These are phyloP conservation scores for Neuroterus valhalla DNA, from an alignment of 1,140 invertebrate genomes.

Conservation along the genomic window DNA sequence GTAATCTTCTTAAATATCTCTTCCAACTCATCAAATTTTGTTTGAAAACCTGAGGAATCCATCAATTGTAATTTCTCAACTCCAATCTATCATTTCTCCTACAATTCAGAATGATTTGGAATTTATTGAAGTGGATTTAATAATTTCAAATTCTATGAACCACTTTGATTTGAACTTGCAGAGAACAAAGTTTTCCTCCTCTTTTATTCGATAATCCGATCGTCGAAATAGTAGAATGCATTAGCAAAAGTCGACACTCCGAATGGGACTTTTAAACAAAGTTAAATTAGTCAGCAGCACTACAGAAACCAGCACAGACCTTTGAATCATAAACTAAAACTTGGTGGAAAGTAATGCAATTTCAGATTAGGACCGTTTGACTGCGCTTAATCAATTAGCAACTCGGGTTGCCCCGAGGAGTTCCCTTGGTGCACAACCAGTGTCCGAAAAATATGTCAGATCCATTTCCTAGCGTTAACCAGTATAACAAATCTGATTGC, in stretches of 20 bases:
- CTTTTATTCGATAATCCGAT: constrained; percentile 17
- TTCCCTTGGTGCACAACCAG: constrained; percentile 13
- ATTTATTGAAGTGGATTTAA: neutral
- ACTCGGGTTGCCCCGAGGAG: constrained; percentile 13
- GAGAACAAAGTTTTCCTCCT: constrained; percentile 8
- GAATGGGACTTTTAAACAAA: constrained; percentile 29
- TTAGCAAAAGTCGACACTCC: constrained; percentile 22
- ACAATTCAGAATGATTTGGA: too few relatives aligned
- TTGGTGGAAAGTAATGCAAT: constrained; percentile 26
- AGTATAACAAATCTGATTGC: neutral
- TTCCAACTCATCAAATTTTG: too few relatives aligned
- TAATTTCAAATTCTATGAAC: neutral
- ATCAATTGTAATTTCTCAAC: too few relatives aligned
- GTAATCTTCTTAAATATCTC: too few relatives aligned
- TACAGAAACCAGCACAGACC: constrained; percentile 26
- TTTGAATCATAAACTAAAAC: constrained; percentile 29
- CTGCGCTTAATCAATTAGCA: constrained; percentile 27
- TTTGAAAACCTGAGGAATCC: too few relatives aligned
- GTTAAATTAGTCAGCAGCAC: constrained; percentile 27
- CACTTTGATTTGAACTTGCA: neutral
- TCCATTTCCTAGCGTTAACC: neutral
- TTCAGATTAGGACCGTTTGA: constrained; percentile 30
- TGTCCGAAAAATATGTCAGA: constrained; percentile 28
- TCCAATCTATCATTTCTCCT: too few relatives aligned
- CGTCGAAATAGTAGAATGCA: constrained; percentile 15